Percentiles rank a stretch among this genome's conserved stretches.
These are phyloP conservation scores for Ranitomeya imitator DNA, from an alignment of 2,113 vertebrate species.

Conservation along the genomic window DNA sequence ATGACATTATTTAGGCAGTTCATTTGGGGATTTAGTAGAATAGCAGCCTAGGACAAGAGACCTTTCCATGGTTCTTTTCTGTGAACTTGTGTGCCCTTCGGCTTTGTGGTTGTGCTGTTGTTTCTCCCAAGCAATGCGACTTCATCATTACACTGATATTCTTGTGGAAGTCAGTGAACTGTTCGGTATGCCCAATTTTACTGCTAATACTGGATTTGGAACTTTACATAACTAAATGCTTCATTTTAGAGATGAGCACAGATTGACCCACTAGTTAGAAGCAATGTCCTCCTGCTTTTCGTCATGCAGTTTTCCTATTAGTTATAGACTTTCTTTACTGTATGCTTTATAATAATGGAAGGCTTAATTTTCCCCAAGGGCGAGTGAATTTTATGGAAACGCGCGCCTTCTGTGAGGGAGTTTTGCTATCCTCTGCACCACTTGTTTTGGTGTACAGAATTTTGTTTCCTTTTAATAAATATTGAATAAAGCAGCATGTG, in stretches of 20 bases:
- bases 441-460: background rate
- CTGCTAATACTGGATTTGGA: no score
- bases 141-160: background rate
- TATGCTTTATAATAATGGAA: background rate
- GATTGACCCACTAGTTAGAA: background rate
- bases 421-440: background rate
- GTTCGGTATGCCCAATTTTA: no score
- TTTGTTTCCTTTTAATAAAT: slow-evolving; percentile 16
- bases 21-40: no score
- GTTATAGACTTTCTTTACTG: background rate
- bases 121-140: background rate
- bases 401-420: background rate
- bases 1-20: no score
- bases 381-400: background rate
- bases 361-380: background rate
- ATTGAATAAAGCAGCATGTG: slow-evolving; percentile 17
- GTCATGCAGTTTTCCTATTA: background rate
- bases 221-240: background rate
- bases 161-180: background rate
- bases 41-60: no score
- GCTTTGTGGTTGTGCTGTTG: background rate
- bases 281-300: background rate
- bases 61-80: background rate
- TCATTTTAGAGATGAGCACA: background rate
- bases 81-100: background rate